Evolutionary conservation across 1,140 invertebrate genomes (phyloP).

Genomic region (Drosophila equinoxialis): DNA sequence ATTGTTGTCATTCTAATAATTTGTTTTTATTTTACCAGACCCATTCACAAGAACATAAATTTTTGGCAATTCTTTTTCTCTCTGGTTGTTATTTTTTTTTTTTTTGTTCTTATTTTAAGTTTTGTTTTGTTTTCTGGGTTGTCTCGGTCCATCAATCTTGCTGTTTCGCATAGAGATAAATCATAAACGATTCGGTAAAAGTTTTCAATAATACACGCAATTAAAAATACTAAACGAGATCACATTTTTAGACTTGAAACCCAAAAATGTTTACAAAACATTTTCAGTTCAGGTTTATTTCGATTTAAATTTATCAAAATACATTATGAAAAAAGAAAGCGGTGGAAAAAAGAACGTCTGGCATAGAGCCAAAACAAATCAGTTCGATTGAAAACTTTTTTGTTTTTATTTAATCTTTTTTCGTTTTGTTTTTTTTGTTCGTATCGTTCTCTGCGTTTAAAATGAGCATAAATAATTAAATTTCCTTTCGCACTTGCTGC

Average conservation of each 20-base stretch:
- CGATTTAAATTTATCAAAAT: conserved; percentile 41
- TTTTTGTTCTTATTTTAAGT: not conserved
- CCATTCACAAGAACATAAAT: conserved; percentile 49
- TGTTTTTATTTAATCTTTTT: conserved; percentile 45
- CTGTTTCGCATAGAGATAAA: conserved; percentile 1
- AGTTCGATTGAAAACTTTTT: conserved; percentile 66
- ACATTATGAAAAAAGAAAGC: not conserved
- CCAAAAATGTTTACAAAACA: conserved; percentile 19
- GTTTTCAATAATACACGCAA: conserved; percentile 2
- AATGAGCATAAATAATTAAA: conserved; percentile 74
- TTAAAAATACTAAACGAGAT: conserved; percentile 14
- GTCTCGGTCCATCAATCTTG: conserved; percentile 37
- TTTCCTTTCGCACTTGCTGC: conserved; percentile 69
- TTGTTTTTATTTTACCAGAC: conserved; percentile 23
- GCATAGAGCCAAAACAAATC: conserved; percentile 53
- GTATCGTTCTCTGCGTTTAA: conserved; percentile 48
- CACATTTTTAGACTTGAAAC: conserved; percentile 7
- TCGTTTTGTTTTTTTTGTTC: conserved; percentile 25
- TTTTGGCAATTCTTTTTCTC: conserved; percentile 34
- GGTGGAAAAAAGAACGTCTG: conserved; percentile 29
- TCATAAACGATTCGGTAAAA: conserved; percentile 9
- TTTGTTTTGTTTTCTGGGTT: conserved; percentile 16
- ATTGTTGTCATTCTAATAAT: conserved; percentile 72
- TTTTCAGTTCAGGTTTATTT: conserved; percentile 47
- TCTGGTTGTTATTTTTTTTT: not conserved